Base-by-base conservation (phyloP, 2,113 vertebrate genomes). In the Nyctibius bracteatus region DNA sequence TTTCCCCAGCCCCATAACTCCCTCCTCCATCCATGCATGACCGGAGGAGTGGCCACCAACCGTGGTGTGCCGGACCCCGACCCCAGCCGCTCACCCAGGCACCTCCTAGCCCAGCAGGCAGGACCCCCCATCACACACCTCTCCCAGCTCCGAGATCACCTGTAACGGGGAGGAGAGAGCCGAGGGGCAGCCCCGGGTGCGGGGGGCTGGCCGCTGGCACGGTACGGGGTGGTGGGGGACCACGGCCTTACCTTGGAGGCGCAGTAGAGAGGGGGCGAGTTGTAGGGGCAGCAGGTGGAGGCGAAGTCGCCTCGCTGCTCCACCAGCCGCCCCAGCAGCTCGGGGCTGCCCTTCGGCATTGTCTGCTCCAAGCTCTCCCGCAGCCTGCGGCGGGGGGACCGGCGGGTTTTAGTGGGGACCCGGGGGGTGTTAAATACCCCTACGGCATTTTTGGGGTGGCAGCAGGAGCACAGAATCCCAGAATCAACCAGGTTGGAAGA, bases 211-310 rank as follows among this genome's bases (percentile, higher is more conserved):
- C 22, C 3, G 1, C 39, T 17, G 1, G 47, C 10, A 6, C 2
- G 12, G 25, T 2, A 2, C 0, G 5, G 70, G 43, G 17, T 1
- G 9, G 21, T 5, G 54, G 18, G 47, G 49, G 72, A 24, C 6
- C 19, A 1, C 2, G 31, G 17, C 15, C 27, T 86, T 92, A 97
- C 96, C 92, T 97, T 75, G 35, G 81, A 20, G 19, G 81, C 23
- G 5, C 97, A 97, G 63, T 96, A 95, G 28, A 81, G 41, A 4
- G 96, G 96, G 25, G 97, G 96, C 0, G 94, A 88, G 61, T 94
- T 97, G n/a, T n/a, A 43, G 54, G 84, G 20, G 37, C 95, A 93
- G 81, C 95, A 94, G 2, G 20, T 78, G n/a, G 94, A 95, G 28
- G 94, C 77, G 2, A 97, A 84, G 12, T 55, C 44, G 5, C n/a